phyloP scores from a whole-genome alignment of 2,888 invertebrate genomes.

The Lasioglossum vierecki region DNA sequence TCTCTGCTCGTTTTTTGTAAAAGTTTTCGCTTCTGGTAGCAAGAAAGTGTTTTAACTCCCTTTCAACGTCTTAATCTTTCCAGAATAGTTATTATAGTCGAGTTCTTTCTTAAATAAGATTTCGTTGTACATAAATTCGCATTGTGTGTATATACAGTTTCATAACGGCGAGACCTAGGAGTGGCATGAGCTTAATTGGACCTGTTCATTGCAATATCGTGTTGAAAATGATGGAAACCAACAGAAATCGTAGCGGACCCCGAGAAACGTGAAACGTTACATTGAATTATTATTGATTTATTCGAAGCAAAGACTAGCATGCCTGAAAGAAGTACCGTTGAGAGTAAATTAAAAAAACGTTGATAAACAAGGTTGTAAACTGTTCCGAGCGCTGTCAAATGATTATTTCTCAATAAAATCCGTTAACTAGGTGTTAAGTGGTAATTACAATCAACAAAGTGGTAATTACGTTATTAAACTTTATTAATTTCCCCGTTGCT shows the following conservation, averaged over 20 bases:
- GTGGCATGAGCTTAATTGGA: background rate
- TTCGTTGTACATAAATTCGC: background rate
- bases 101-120: slow-evolving; percentile 1
- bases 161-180: background rate
- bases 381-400: background rate
- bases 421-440: background rate
- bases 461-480: background rate
- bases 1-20: background rate
- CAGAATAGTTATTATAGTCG: background rate
- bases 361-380: background rate
- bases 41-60: slow-evolving; percentile 5
- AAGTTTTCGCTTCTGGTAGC: slow-evolving; percentile 1
- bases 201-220: background rate
- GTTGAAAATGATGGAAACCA: background rate
- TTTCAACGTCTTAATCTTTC: background rate
- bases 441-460: background rate
- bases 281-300: background rate
- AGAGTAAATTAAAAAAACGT: background rate
- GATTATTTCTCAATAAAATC: background rate
- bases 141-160: background rate
- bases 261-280: background rate
- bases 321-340: background rate
- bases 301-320: background rate
- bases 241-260: background rate
- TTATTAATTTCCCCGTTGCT: background rate